Conservation (phyloP, 2,797 vertebrate genomes). For the Tapera naevia region DNA sequence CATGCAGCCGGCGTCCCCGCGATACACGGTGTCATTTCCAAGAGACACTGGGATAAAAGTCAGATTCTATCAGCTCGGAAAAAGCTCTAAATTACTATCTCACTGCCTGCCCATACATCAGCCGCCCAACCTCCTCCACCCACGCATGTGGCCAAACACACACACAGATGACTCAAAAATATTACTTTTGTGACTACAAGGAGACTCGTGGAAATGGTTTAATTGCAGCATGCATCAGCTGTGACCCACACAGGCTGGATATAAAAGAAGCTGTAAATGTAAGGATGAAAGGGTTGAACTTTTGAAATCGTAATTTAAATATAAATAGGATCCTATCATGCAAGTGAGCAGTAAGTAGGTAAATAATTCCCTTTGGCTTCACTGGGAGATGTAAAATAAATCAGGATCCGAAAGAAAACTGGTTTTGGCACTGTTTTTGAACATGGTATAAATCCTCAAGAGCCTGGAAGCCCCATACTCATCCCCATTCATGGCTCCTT, state of each 20-base stretch:
- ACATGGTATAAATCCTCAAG: not conserved
- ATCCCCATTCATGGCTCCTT: not conserved
- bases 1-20: not conserved
- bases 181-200: not conserved
- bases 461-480: not conserved
- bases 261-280: not conserved
- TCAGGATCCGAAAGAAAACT: not conserved
- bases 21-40: not conserved
- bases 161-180: not conserved
- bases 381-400: not conserved
- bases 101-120: not conserved
- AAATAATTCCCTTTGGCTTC: not conserved
- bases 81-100: not conserved
- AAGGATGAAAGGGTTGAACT: not conserved
- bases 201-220: not conserved
- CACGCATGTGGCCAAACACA: not conserved
- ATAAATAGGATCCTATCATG: not conserved
- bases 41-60: conserved; percentile 23
- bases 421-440: not conserved
- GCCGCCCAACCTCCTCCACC: not conserved
- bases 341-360: not conserved
- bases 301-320: not conserved
- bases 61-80: not conserved
- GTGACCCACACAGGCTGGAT: not conserved
- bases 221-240: not conserved